phyloP scores from a whole-genome alignment of 2,888 invertebrate species.

The Platycheirus albimanus region DNA sequence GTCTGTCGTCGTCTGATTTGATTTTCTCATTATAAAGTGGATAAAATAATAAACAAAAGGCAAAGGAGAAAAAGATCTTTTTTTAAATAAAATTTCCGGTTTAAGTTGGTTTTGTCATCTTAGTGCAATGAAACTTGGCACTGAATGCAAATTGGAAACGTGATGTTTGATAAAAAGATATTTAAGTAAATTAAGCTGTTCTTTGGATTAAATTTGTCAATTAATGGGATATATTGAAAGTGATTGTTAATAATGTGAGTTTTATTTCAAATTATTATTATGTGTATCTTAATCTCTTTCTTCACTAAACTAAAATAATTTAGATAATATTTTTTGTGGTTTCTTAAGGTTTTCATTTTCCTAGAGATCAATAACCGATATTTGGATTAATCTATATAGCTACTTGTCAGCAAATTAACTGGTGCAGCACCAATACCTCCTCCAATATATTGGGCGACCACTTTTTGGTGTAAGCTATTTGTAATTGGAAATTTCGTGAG shows the following conservation, averaged over 20 bases:
- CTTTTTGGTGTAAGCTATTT: too few species aligned
- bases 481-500: too few species aligned
- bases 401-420: too few species aligned
- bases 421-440: too few species aligned
- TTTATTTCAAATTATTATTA: neutral
- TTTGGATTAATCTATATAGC: too few species aligned
- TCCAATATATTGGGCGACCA: too few species aligned
- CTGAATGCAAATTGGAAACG: conserved; percentile 26
- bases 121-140: conserved; percentile 47
- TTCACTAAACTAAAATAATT: too few species aligned
- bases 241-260: conserved; percentile 17
- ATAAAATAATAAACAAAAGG: conserved; percentile 58
- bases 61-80: conserved; percentile 26
- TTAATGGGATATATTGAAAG: conserved; percentile 1
- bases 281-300: too few species aligned
- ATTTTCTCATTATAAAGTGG: conserved; percentile 63
- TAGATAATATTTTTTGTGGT: too few species aligned
- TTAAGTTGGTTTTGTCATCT: conserved; percentile 7
- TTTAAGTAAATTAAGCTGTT: neutral
- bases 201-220: neutral
- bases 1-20: conserved; percentile 36
- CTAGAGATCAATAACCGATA: too few species aligned
- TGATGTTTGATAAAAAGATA: conserved; percentile 18
- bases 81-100: conserved; percentile 67
- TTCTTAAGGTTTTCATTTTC: too few species aligned